Base-by-base conservation (phyloP, 2,888 invertebrate genomes). In the Megaustenia siamemsis region DNA sequence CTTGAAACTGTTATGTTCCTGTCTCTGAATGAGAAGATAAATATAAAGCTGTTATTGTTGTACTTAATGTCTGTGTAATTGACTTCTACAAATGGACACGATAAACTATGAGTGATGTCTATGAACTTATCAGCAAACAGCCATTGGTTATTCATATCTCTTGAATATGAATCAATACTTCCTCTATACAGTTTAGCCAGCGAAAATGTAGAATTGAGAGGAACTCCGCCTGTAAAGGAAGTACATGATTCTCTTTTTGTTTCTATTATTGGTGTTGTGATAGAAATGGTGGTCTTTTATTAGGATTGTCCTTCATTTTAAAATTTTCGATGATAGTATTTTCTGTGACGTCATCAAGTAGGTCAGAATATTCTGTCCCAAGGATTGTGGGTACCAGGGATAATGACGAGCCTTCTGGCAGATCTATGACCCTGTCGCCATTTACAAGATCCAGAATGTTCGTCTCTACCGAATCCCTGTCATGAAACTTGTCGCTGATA, bases 101-200 rank as follows among this genome's bases (percentile, higher is more conserved):
- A 6, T 35, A 85, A 49, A 32, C 56, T 82, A 21, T 63, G 66
- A 5, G 66, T 76, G 15, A 82, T 49, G 76, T 82, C 82, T 21
- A 82, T 82, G 38, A 82, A 82, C 1, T 8, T 35, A 56, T 71
- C n/a, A 32, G 21, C 8, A 66, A 24, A 21, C 21, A 10, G 6
- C 81, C 53, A 81, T 69, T 53, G 24, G 8, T 32, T 28, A 49
- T 8, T 0, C 10, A 15, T n/a, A 43, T 28, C 1, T 2, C 10
- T 10, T 4, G 4, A 1, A 2, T 1, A 6, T 28, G 40, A 12
- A 24, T 6, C 21, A 5, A 43, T 5, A 5, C 10, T 10, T n/a
- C n/a, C n/a, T 71, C 12, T 71, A n/a, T 71, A 71, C 43, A 40
- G 38, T 40, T 69, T 69, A 10, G 8, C 21, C 4, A 24, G 24